Percentiles rank a stretch among this genome's conserved stretches.
Evolutionary conservation across 23 tunicate species (phyloP).

Genomic region (Styela plicata): DNA sequence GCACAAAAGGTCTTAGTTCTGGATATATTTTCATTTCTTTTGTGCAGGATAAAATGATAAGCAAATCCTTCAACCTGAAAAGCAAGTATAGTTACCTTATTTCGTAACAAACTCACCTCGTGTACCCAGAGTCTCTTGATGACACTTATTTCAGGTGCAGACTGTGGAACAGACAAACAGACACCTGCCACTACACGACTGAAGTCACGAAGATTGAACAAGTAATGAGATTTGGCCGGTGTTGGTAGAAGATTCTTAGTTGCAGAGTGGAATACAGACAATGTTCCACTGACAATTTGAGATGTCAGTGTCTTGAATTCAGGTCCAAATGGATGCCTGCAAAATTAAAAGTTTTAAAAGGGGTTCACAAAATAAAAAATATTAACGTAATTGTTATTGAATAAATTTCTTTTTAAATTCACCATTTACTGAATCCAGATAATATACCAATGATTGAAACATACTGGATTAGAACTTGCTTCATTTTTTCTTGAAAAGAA

Average conservation of each 20-base stretch:
- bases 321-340: conserved; percentile 30
- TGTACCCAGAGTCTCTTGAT: conserved; percentile 52
- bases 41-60: no score
- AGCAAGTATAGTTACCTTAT: no score
- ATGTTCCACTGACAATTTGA: conserved; percentile 34
- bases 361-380: no score
- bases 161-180: conserved; percentile 74
- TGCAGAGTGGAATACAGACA: conserved; percentile 57
- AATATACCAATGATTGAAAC: no score
- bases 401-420: no score
- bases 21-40: no score
- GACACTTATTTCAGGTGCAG: conserved; percentile 45
- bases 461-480: no score
- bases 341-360: background rate
- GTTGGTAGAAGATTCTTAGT: conserved; percentile 87
- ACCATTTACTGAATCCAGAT: no score
- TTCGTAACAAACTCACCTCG: conserved; percentile 29
- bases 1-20: no score
- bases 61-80: no score
- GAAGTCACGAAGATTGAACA: conserved; percentile 93
- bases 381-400: no score
- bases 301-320: conserved; percentile 25
- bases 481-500: no score
- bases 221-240: conserved; percentile 94
- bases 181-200: conserved; percentile 87